Base-by-base conservation (phyloP, 2,113 vertebrate genomes). In the Megatriorchis doriae region DNA sequence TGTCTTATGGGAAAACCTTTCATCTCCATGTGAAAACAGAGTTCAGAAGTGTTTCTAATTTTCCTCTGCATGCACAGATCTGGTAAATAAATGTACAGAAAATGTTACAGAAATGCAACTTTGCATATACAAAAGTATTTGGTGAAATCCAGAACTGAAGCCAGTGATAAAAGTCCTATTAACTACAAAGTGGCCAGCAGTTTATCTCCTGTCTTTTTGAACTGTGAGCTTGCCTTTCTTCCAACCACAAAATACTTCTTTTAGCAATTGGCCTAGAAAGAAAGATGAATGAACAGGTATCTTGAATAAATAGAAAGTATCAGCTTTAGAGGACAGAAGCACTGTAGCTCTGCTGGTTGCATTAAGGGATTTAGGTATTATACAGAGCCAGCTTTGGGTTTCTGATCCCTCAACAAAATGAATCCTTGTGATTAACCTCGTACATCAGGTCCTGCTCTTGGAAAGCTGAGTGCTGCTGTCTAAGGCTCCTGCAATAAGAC, bases 321-420 rank as follows among this genome's bases (percentile, higher is more conserved):
- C 47, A 71, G n/a, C 72, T 93, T 93, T 88, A 86, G 47, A 92
- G n/a, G 67, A 71, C 55, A 86, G 79, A 79, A 90, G 63, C 20
- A 25, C 53, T 47, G 45, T 40, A 75, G 43, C 36, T 93, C 66
- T 88, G 45, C 72, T 79, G 61, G 50, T 59, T 96, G 88, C 72
- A 88, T 90, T 78, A 75, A 88, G 21, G 72, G 96, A 93, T 96
- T 97, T 94, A 78, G 20, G 55, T 78, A 86, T 96, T 94, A 96
- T 19, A 66, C 1, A 63, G 88, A 95, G 42, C 29, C 50, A 80
- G 52, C 71, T 92, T 91, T 81, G 43, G 16, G 20, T 80, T 96
- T 95, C 74, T 95, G 81, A 94, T 94, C 71, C 78, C 48, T 95
- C 58, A 70, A 66, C 27, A 90, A 77, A 96, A 90, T 94, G 81